phyloP scores from a whole-genome alignment of 1,140 invertebrate genomes.

The Sogatella furcifera region DNA sequence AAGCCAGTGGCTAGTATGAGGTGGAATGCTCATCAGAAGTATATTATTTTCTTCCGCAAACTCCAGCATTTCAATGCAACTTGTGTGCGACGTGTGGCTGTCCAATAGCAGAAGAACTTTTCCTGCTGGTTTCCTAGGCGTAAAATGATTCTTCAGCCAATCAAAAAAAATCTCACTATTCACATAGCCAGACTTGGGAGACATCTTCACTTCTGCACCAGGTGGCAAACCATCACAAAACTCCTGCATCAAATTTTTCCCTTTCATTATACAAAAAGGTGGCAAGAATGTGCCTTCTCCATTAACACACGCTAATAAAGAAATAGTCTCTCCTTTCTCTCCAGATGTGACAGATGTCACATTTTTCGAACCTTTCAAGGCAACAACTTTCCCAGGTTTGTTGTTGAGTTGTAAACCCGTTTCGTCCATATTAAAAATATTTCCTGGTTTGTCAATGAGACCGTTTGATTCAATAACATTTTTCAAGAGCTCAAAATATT shows the following conservation, averaged over 20 bases:
- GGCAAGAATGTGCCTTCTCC: slow-evolving; percentile 21
- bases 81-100: slow-evolving; percentile 22
- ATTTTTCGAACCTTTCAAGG: slow-evolving; percentile 20
- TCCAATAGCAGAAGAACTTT: slow-evolving; percentile 21
- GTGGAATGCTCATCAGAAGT: slow-evolving; percentile 25
- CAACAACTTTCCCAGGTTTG: slow-evolving; percentile 18
- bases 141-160: slow-evolving; percentile 31
- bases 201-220: slow-evolving; percentile 27
- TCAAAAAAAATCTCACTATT: slow-evolving; percentile 30
- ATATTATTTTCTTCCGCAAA: slow-evolving; percentile 24
- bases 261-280: slow-evolving; percentile 22
- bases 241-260: slow-evolving; percentile 21
- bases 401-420: slow-evolving; percentile 28
- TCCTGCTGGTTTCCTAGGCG: slow-evolving; percentile 21
- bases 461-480: slow-evolving; percentile 16
- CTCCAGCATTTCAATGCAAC: slow-evolving; percentile 20
- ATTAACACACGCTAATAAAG: slow-evolving; percentile 22
- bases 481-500: slow-evolving; percentile 15
- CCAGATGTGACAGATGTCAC: slow-evolving; percentile 17
- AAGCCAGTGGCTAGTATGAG: slow-evolving; percentile 26
- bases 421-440: slow-evolving; percentile 26
- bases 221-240: slow-evolving; percentile 25
- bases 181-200: slow-evolving; percentile 30
- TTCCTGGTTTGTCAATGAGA: slow-evolving; percentile 22
- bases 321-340: slow-evolving; percentile 25